Percentiles rank a stretch among this genome's conserved stretches.
These are phyloP conservation scores for Lamproptera curius DNA, from an alignment of 2,888 invertebrate species.

Conservation along the genomic window DNA sequence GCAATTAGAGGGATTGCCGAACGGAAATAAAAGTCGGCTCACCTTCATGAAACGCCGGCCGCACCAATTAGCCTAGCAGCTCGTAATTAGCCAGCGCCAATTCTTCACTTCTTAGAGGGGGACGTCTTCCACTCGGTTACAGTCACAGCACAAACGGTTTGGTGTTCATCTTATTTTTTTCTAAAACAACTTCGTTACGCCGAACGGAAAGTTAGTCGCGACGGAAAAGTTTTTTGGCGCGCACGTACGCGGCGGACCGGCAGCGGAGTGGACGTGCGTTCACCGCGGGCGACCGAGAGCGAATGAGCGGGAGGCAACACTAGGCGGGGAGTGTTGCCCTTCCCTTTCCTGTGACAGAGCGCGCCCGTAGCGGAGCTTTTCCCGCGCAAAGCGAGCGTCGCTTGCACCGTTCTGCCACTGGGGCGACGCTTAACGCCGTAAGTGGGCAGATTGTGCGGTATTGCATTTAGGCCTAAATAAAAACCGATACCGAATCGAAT, in stretches of 20 bases:
- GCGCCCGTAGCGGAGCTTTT: constrained; percentile 61
- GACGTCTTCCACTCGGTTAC: constrained; percentile 55
- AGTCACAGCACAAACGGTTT: constrained; percentile 56
- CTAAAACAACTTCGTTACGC: too few relatives aligned
- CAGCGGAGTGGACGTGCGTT: constrained; percentile 42
- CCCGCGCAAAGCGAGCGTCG: constrained; percentile 39
- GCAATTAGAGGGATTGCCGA: constrained; percentile 77
- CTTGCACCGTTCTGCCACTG: constrained; percentile 45
- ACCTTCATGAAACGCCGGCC: constrained; percentile 77
- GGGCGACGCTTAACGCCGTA: constrained; percentile 62
- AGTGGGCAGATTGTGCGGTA: constrained; percentile 74
- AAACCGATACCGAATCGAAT: constrained; percentile 50
- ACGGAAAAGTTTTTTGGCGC: constrained; percentile 72
- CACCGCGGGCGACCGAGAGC: constrained; percentile 52
- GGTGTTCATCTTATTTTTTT: constrained; percentile 54
- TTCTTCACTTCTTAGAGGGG: constrained; percentile 46
- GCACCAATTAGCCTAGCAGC: constrained; percentile 72
- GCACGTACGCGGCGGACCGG: constrained; percentile 45
- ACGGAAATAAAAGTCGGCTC: constrained; percentile 77
- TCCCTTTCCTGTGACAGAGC: constrained; percentile 65
- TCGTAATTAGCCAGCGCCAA: constrained; percentile 69
- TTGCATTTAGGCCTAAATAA: constrained; percentile 73
- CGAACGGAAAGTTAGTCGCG: constrained; percentile 39
- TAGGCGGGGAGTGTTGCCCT: constrained; percentile 63
- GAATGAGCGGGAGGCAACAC: constrained; percentile 51